Conservation (phyloP, 2,113 vertebrate species). For the Sorex fumeus region DNA sequence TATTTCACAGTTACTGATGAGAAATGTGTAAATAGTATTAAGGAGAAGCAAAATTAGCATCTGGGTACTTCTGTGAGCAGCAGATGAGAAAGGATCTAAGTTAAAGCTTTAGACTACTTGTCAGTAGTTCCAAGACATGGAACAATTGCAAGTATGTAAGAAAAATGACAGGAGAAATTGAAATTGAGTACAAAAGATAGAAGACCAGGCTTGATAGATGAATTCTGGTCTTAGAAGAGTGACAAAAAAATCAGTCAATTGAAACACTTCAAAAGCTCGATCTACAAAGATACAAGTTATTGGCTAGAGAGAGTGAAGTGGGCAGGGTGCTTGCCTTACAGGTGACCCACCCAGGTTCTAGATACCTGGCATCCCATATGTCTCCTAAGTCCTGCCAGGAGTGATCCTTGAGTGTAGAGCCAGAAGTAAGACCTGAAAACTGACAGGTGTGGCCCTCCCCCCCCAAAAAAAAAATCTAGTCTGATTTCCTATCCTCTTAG, state of each 20-base stretch:
- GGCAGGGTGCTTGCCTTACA: no score
- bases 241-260: neutral
- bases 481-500: no score
- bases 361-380: no score
- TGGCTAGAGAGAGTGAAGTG: no score
- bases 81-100: neutral
- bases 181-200: neutral
- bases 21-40: neutral
- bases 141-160: neutral
- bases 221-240: conserved; percentile 2
- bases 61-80: neutral
- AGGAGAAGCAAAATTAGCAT: neutral
- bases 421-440: no score
- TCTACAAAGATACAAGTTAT: neutral
- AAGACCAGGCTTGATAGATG: no score
- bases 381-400: no score
- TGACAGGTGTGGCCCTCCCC: no score
- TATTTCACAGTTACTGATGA: neutral
- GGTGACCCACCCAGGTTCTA: no score
- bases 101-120: neutral
- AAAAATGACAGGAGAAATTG: neutral
- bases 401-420: no score
- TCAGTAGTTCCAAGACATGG: neutral
- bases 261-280: neutral
- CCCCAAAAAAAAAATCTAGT: no score